Evolutionary conservation across 2,888 invertebrate genomes (phyloP).

Genomic region (Scaptodrosophila latifasciaeformis): DNA sequence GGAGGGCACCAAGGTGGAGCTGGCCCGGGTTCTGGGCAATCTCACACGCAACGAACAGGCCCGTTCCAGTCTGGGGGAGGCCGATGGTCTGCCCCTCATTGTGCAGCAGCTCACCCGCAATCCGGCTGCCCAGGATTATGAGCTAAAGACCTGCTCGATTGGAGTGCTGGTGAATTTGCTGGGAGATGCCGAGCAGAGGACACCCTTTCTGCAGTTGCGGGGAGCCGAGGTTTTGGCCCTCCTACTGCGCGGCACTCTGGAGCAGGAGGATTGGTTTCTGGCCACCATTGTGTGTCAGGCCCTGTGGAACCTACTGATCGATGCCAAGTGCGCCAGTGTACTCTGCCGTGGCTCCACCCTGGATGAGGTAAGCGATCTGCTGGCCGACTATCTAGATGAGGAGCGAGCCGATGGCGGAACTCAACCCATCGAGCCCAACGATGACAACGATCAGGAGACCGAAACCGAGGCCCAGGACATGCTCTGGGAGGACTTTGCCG

Average conservation of each 20-base stretch:
- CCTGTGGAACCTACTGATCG: constrained; percentile 83
- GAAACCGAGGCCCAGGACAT: constrained; percentile 35
- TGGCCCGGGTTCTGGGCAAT: constrained; percentile 88
- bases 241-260: constrained; percentile 78
- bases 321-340: constrained; percentile 66
- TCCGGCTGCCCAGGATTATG: constrained; percentile 76
- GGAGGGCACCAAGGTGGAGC: constrained; percentile 78
- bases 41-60: constrained; percentile 83
- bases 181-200: constrained; percentile 78
- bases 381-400: constrained; percentile 79
- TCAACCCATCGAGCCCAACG: no score
- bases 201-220: constrained; percentile 76
- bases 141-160: constrained; percentile 84
- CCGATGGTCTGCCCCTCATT: constrained; percentile 80
- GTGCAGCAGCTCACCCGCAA: constrained; percentile 69
- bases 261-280: constrained; percentile 81
- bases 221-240: constrained; percentile 77
- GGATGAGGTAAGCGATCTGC: constrained; percentile 76
- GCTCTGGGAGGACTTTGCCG: constrained; percentile 84
- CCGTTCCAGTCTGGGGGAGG: constrained; percentile 80
- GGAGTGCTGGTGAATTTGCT: constrained; percentile 89
- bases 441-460: constrained; percentile 23
- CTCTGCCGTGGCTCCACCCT: constrained; percentile 74
- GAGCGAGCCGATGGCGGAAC: constrained; percentile 75
- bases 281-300: constrained; percentile 85